A percentile compares a stretch with the other conserved stretches of the same genome.
phyloP scores from a whole-genome alignment of 2,113 vertebrate genomes.

The Panthera leo region DNA sequence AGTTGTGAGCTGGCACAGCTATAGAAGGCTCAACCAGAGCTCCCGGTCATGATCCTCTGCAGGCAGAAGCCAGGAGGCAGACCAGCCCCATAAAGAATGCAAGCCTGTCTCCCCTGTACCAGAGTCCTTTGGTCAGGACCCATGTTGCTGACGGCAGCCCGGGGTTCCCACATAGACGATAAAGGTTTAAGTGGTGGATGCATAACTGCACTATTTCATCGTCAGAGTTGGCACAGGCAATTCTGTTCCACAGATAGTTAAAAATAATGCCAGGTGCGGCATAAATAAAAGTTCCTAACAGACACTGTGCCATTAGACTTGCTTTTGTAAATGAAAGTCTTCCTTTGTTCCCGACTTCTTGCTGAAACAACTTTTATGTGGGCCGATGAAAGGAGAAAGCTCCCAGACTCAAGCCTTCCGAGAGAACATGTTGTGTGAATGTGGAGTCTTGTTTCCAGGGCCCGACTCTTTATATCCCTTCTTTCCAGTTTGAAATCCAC shows the following conservation, averaged over 20 bases:
- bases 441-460: neutral
- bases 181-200: constrained; percentile 21
- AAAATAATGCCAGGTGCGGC: constrained; percentile 61
- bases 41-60: neutral
- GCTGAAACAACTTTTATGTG: constrained; percentile 68
- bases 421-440: neutral
- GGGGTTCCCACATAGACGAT: neutral
- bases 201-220: constrained; percentile 34
- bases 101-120: rapidly evolving
- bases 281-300: constrained; percentile 69
- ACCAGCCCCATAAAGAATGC: neutral
- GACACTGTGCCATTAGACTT: constrained; percentile 45
- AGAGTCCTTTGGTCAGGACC: neutral
- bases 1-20: neutral
- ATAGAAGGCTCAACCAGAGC: neutral
- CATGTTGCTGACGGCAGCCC: neutral
- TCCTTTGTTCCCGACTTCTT: constrained; percentile 63
- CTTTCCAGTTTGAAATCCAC: constrained; percentile 6
- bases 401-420: neutral
- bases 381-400: constrained; percentile 31
- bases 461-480: neutral
- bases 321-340: constrained; percentile 63
- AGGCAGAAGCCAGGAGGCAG: neutral
- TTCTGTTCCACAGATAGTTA: constrained; percentile 50
- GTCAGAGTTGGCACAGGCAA: constrained; percentile 39